These are phyloP conservation scores for Synergus japonicus DNA, from an alignment of 2,888 invertebrate species.

Conservation along the genomic window DNA sequence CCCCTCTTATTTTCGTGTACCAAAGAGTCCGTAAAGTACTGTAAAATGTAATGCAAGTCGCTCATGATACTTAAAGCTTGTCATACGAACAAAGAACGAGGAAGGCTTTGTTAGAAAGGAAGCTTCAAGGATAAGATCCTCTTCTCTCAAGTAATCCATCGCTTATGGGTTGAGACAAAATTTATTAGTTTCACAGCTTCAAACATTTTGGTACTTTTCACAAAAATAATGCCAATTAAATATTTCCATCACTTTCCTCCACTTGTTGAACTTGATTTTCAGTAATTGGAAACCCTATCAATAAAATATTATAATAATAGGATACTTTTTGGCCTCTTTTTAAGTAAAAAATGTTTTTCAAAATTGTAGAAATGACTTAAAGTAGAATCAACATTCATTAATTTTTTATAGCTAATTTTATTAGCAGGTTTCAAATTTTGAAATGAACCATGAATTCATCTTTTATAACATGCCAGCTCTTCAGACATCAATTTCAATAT, in stretches of 20 bases:
- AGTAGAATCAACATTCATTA: neutral
- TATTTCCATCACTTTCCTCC: neutral
- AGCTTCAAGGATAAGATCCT: conserved; percentile 17
- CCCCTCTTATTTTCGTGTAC: conserved; percentile 24
- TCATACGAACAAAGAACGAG: conserved; percentile 14
- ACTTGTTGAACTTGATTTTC: neutral
- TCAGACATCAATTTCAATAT: conserved; percentile 30
- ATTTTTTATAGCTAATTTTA: neutral
- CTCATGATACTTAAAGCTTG: conserved; percentile 12
- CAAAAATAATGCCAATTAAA: neutral
- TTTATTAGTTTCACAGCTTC: conserved; percentile 13
- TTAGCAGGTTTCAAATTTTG: neutral
- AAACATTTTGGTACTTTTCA: neutral
- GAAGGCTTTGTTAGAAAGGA: conserved; percentile 22
- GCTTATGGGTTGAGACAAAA: conserved; percentile 14
- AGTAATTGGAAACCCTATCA: neutral
- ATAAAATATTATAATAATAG: neutral
- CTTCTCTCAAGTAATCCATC: conserved; percentile 25
- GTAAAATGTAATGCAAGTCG: conserved; percentile 12
- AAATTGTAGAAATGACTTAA: no score
- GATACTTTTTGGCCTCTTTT: neutral
- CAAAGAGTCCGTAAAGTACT: conserved; percentile 18
- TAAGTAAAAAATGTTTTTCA: neutral
- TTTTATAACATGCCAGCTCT: conserved; percentile 18
- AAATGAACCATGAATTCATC: neutral